Evolutionary conservation across 2,113 vertebrate species (phyloP).

Genomic region (Eudorcas thomsonii): DNA sequence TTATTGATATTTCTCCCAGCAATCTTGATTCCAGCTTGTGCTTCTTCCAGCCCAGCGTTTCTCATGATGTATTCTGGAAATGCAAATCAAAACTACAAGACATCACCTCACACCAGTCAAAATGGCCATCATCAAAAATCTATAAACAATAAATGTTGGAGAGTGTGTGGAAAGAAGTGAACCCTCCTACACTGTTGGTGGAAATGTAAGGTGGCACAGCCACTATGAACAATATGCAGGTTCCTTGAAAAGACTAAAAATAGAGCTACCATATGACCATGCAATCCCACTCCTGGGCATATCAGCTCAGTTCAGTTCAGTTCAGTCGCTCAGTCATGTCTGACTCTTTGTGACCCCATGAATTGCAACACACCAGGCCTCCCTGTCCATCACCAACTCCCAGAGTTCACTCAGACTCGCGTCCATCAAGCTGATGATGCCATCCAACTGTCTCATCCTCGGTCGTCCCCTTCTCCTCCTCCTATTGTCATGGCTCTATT

Average conservation of each 20-base stretch:
- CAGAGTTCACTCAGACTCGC: fast-evolving
- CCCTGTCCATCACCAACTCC: no score
- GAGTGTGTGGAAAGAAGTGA: neutral
- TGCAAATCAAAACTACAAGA: neutral
- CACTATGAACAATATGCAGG: neutral
- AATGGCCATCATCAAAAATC: neutral
- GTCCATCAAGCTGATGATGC: fast-evolving
- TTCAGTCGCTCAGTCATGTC: no score
- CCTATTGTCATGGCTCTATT: neutral
- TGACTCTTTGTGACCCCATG: fast-evolving
- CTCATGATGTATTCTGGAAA: neutral
- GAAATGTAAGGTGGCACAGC: neutral
- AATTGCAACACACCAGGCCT: no score
- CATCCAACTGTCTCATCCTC: no score
- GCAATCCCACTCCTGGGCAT: neutral
- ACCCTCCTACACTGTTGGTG: neutral
- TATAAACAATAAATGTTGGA: neutral
- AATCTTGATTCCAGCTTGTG: no score
- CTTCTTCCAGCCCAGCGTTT: no score
- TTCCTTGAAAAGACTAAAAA: neutral
- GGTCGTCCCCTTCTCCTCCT: no score
- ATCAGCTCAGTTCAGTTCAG: neutral
- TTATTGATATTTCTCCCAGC: no score
- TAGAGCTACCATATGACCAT: neutral
- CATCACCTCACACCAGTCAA: neutral